phyloP scores from a whole-genome alignment of 2,113 vertebrate species.

The Oryzias celebensis region DNA sequence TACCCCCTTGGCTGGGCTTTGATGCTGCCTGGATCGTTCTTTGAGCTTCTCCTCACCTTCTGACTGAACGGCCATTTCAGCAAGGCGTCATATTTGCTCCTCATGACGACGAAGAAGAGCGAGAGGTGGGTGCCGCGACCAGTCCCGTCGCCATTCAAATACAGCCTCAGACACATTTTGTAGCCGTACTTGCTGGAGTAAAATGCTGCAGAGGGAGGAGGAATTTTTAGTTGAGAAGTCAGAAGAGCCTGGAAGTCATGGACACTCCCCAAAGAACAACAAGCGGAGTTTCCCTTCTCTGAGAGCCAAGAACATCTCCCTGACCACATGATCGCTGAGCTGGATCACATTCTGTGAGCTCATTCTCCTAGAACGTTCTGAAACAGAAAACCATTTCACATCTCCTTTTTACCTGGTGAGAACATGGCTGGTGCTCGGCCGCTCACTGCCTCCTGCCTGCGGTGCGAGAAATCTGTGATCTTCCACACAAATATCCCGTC shows the following conservation, averaged over 20 bases:
- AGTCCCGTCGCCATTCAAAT: conserved; percentile 90
- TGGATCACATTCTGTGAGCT: neutral
- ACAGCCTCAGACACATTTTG: conserved; percentile 92
- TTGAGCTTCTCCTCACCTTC: conserved; percentile 75
- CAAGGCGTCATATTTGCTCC: conserved; percentile 84
- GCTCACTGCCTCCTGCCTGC: conserved; percentile 85
- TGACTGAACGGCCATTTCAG: conserved; percentile 96
- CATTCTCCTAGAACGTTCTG: neutral
- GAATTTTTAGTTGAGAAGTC: neutral
- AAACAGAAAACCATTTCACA: neutral
- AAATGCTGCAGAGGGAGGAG: conserved; percentile 78
- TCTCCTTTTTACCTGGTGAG: conserved; percentile 83
- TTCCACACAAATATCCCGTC: conserved; percentile 93
- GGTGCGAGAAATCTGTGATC: conserved; percentile 84
- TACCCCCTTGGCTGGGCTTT: accelerated
- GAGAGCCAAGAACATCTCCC: conserved; percentile 8
- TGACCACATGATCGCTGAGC: conserved; percentile 2
- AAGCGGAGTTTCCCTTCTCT: conserved; percentile 30
- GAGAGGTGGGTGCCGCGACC: conserved; percentile 90
- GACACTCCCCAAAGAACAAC: conserved; percentile 26
- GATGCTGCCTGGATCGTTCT: neutral
- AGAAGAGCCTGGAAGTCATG: conserved; percentile 1
- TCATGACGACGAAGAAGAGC: conserved; percentile 94
- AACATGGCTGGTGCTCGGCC: conserved; percentile 89
- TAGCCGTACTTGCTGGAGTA: conserved; percentile 94